Percentiles rank a stretch among this genome's conserved stretches.
These are phyloP conservation scores for Chironomus striatipennis DNA, from an alignment of 1,140 invertebrate genomes.

Conservation along the genomic window DNA sequence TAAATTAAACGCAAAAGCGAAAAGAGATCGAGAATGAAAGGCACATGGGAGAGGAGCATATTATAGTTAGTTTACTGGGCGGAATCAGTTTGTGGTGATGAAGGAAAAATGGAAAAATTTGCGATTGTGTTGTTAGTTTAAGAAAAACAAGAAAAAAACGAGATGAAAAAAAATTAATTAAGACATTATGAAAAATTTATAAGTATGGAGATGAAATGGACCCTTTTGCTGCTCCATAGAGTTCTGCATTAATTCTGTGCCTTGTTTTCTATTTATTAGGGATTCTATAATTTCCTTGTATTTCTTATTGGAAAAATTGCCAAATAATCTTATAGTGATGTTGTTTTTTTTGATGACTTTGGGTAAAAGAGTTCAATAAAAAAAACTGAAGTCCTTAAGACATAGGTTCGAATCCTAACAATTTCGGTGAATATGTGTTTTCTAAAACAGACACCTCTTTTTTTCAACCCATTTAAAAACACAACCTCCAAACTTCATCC, in stretches of 20 bases:
- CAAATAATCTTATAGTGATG: too few relatives aligned
- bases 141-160: background rate
- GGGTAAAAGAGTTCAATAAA: too few relatives aligned
- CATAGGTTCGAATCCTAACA: too few relatives aligned
- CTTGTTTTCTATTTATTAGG: too few relatives aligned
- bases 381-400: too few relatives aligned
- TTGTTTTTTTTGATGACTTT: too few relatives aligned
- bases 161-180: slow-evolving; percentile 11
- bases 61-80: background rate
- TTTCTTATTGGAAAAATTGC: too few relatives aligned
- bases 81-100: background rate
- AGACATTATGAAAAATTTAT: slow-evolving; percentile 20
- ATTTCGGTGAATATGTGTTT: too few relatives aligned
- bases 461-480: too few relatives aligned
- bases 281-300: too few relatives aligned
- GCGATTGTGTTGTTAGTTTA: background rate
- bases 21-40: background rate
- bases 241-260: background rate
- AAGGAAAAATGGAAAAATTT: background rate
- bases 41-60: background rate
- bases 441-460: too few relatives aligned
- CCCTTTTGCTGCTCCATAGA: background rate
- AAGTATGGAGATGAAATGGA: background rate
- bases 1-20: slow-evolving; percentile 13
- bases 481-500: too few relatives aligned